Conservation (phyloP, 2,113 vertebrate species). For the Hippolais icterina region DNA sequence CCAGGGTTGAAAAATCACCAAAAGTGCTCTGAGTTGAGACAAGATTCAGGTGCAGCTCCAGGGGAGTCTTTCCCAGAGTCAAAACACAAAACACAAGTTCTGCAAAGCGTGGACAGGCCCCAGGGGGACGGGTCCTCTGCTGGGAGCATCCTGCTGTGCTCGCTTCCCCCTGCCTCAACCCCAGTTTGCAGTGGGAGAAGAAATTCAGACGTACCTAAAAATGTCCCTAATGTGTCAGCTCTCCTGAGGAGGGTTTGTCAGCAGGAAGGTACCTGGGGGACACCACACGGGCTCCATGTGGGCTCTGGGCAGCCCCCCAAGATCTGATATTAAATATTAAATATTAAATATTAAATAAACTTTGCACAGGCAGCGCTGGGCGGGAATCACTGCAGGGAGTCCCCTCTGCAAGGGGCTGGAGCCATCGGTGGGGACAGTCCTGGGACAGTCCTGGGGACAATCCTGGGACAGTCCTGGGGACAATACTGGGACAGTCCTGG, state of each 20-base stretch:
- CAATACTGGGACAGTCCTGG: no score
- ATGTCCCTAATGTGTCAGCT: not conserved
- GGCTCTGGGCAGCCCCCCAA: not conserved
- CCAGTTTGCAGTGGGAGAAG: not conserved
- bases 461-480: no score
- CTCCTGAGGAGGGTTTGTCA: not conserved
- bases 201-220: not conserved
- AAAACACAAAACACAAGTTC: not conserved
- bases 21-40: not conserved
- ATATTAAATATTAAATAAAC: no score
- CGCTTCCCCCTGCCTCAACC: accelerated
- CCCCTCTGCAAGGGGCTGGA: no score
- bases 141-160: not conserved
- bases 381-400: not conserved
- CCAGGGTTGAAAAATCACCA: not conserved
- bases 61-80: not conserved
- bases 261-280: not conserved
- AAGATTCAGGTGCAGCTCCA: not conserved
- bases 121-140: accelerated
- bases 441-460: not conserved
- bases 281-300: accelerated
- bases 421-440: not conserved
- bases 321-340: accelerated
- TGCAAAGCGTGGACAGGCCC: not conserved
- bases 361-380: not conserved